Evolutionary conservation across 2,888 invertebrate species (phyloP), one percentile per base, ranked within the genome.

Genomic region (Polydrusus cervinus): DNA sequence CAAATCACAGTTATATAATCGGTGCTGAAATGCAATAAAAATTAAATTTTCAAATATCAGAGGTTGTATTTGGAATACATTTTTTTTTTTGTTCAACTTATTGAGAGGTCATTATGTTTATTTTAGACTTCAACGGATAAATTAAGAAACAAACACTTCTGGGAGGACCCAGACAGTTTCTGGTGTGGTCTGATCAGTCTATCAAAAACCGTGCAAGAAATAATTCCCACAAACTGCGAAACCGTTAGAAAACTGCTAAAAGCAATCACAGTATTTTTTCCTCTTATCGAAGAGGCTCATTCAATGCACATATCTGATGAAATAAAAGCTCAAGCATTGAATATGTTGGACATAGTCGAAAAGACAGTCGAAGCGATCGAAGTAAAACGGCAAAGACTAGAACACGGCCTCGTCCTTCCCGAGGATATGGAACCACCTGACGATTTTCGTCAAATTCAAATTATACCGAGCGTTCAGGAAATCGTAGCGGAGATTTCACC

Each of bases 401-500:
- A 60, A 34, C 43, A 43, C 1, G n/a, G 61, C n/a, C 16, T 20
- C 11, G 18, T 14, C 0, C 20, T 25, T 10, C 55, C 30, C 10
- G 65, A 68, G 34, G 68, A 75, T 7, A 16, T 60, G 34, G 76
- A 78, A 38, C 78, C 78, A 2, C 79, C 79, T 11, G 67, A 89
- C 76, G 87, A 88, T 74, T 88, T 90, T 89, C 90, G 91, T 0
- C 86, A 88, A 2, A 87, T 88, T 75, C 84, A 89, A 68, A 89
- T 93, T 71, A 88, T 90, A 81, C 89, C 93, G 0, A 87, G 87
- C 0, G 80, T 87, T 0, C 84, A 85, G 13, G 89, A 89, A 38
- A 80, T 89, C 20, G 79, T 84, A 0, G 79, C 78, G 16, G 69
- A 79, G 2, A 78, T 81, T n/a, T 75, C 81, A 7, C 86, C 88